Base-by-base conservation (phyloP, 2,888 invertebrate species). In the Callinectes sapidus region DNA sequence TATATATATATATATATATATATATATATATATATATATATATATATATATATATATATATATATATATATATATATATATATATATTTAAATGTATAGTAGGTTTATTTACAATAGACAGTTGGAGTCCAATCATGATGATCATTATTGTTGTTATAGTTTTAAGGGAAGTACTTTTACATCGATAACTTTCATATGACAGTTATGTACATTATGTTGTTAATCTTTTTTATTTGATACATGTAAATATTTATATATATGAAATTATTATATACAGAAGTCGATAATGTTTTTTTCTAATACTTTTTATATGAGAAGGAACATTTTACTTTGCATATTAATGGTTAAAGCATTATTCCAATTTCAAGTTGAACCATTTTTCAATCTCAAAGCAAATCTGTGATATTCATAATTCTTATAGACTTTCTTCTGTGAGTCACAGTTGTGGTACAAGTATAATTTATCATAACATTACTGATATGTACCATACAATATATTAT, bases 231-330 rank as follows among this genome's bases (percentile, higher is more conserved):
- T 28, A 28, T 6, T 71, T 71, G 71, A 71, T 71, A 71, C n/a
- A 71, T 71, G 71, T 71, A 71, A 2, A 81, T 81, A 81, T 81
- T 81, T 18, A 81, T 81, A 81, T 18, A 81, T 81, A 81, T 81
- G 14, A 81, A 35, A 35, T 81, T 32, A 81, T 13, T 2, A 81
- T 35, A 81, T 16, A 81, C 71, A 77, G 61, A 61, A 61, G 18
- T 18, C 13, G 28, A 77, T 77, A 77, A 77, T 13, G n/a, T 28
- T n/a, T 28, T 28, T 77, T 23, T 6, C 13, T 48, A 77, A 77
- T 28, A n/a, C 8, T 77, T 77, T 77, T 77, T 32, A 81, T 35
- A 16, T 81, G 35, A 81, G 23, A 61, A 1, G 0, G 23, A 61
- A 61, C 23, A 3, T 61, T 61, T 61, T 23, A 23, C 28, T 28